Conservation (phyloP, 2,113 vertebrate species). For the Tylochromis polylepis region DNA sequence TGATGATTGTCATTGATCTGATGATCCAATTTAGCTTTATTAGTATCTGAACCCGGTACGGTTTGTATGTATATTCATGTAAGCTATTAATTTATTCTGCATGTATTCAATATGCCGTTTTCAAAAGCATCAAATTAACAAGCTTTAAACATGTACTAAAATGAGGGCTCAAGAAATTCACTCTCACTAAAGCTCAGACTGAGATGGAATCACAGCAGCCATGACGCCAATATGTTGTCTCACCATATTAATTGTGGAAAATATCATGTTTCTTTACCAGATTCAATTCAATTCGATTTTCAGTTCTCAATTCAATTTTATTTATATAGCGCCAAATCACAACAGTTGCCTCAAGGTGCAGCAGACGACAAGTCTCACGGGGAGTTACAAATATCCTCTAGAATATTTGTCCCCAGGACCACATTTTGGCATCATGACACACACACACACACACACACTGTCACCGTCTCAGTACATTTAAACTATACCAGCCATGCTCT, state of each 20-base stretch:
- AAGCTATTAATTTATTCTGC: neutral
- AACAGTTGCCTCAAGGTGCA: neutral
- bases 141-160: neutral
- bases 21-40: neutral
- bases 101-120: neutral
- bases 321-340: accelerated
- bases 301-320: accelerated
- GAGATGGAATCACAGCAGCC: neutral
- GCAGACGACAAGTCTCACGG: neutral
- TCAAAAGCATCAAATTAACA: neutral
- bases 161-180: neutral
- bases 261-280: neutral
- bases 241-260: neutral
- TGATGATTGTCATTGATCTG: neutral
- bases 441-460: neutral
- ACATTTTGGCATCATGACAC: neutral
- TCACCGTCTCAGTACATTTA: neutral
- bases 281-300: neutral
- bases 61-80: neutral
- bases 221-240: neutral
- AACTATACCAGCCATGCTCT: neutral
- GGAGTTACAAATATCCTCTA: neutral
- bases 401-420: neutral
- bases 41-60: neutral
- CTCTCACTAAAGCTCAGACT: neutral